Evolutionary conservation across 35 echinoderm and acorn worm genomes (phyloP).

Genomic region (Ptychodera flava): DNA sequence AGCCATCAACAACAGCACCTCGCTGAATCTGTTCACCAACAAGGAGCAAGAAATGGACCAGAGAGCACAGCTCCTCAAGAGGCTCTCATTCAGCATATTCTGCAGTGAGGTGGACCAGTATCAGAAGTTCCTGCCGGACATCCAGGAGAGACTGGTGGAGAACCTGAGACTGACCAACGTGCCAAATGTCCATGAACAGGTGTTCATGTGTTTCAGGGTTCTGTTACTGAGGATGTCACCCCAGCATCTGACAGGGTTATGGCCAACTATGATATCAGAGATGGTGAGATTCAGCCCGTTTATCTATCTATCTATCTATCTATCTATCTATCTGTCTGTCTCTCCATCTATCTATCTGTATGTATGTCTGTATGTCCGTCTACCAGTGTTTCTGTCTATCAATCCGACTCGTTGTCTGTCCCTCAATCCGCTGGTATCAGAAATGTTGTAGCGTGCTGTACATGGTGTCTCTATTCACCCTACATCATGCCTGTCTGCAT

Average conservation of each 20-base stretch:
- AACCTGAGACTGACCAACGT: constrained; percentile 72
- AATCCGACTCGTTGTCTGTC: no score
- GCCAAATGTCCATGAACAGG: constrained; percentile 91
- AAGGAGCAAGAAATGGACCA: constrained; percentile 95
- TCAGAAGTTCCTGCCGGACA: constrained; percentile 73
- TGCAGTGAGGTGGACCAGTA: constrained; percentile 98
- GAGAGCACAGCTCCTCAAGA: constrained; percentile 84
- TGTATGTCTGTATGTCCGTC: no score
- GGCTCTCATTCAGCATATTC: constrained; percentile 79
- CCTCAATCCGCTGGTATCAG: no score
- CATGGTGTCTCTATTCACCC: no score
- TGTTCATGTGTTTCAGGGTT: constrained; percentile 89
- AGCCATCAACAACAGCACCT: constrained; percentile 86
- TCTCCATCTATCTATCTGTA: no score
- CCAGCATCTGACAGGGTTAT: constrained; percentile 94
- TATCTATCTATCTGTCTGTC: no score
- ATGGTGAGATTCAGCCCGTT: constrained; percentile 80
- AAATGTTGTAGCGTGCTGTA: no score
- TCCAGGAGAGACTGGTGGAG: constrained; percentile 91
- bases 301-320: no score
- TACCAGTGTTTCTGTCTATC: no score
- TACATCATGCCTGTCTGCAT: no score
- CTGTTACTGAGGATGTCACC: constrained; percentile 77
- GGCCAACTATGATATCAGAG: constrained; percentile 95
- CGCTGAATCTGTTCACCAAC: constrained; percentile 90